Evolutionary conservation across 1,140 invertebrate genomes (phyloP).

Genomic region (Dreissena rostriformis): DNA sequence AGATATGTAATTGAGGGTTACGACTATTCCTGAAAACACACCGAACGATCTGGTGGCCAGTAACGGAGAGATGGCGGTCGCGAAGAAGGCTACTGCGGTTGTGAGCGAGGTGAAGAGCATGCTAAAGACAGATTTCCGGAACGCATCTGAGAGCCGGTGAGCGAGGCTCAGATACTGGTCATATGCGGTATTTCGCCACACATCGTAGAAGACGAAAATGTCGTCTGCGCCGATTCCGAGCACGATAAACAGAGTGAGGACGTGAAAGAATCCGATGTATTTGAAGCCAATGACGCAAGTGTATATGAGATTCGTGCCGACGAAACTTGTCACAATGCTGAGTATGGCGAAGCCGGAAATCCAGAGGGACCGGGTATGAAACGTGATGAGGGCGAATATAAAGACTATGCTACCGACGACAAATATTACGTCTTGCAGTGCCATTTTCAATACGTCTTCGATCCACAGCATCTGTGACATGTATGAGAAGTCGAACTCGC

Average conservation of each 20-base stretch:
- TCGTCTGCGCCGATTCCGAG: slow-evolving; percentile 73
- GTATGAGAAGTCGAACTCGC: slow-evolving; percentile 42
- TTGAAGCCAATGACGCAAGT: slow-evolving; percentile 63
- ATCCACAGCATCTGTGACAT: slow-evolving; percentile 33
- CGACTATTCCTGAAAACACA: slow-evolving; percentile 70
- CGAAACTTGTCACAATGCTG: slow-evolving; percentile 66
- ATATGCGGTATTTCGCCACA: slow-evolving; percentile 65
- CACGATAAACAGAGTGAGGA: slow-evolving; percentile 72
- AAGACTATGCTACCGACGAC: slow-evolving; percentile 67
- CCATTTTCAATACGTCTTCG: slow-evolving; percentile 53
- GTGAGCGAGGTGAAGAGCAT: slow-evolving; percentile 73
- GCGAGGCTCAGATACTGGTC: slow-evolving; percentile 59
- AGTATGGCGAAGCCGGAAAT: slow-evolving; percentile 60
- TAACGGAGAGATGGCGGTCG: slow-evolving; percentile 68
- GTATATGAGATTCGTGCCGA: slow-evolving; percentile 69
- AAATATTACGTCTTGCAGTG: slow-evolving; percentile 61
- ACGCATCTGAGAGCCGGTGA: slow-evolving; percentile 62
- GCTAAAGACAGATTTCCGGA: slow-evolving; percentile 64
- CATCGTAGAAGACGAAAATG: slow-evolving; percentile 72
- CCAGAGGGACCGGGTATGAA: slow-evolving; percentile 68
- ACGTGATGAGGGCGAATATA: slow-evolving; percentile 67
- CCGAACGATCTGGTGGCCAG: slow-evolving; percentile 71
- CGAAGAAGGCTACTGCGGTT: slow-evolving; percentile 73
- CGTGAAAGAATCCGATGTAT: slow-evolving; percentile 74
- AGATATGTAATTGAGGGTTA: slow-evolving; percentile 74